These are phyloP conservation scores for Cyanoliseus patagonus DNA, from an alignment of 2,113 vertebrate genomes.

Conservation along the genomic window DNA sequence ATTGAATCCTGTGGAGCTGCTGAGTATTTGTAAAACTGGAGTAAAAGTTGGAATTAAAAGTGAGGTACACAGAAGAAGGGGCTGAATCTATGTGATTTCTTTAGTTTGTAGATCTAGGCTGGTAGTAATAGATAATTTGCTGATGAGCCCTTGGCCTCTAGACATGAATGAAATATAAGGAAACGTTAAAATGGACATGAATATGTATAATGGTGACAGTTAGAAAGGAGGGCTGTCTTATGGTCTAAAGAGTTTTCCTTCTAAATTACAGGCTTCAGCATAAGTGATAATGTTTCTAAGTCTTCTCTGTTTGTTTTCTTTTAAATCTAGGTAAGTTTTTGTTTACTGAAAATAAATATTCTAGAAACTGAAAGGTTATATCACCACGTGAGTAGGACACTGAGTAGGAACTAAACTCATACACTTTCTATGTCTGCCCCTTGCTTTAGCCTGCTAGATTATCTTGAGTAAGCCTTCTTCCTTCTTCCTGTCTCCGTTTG, in stretches of 20 bases:
- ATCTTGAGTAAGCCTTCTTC: background rate
- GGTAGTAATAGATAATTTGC: background rate
- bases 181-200: background rate
- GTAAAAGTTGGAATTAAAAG: background rate
- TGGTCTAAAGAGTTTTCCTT: background rate
- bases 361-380: background rate
- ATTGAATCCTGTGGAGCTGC: background rate
- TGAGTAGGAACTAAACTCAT: background rate
- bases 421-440: background rate
- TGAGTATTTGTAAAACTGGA: background rate
- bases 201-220: background rate
- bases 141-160: background rate
- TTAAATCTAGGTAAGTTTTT: background rate
- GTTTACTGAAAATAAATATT: background rate
- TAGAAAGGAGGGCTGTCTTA: background rate
- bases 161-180: background rate
- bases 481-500: background rate
- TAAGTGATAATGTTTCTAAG: background rate
- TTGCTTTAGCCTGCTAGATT: background rate
- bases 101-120: background rate
- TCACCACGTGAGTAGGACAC: background rate
- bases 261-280: background rate
- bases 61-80: rapidly evolving
- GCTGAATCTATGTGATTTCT: background rate
- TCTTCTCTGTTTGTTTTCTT: background rate